These are phyloP conservation scores for Coendou prehensilis DNA, from an alignment of 2,797 vertebrate genomes.

Conservation along the genomic window DNA sequence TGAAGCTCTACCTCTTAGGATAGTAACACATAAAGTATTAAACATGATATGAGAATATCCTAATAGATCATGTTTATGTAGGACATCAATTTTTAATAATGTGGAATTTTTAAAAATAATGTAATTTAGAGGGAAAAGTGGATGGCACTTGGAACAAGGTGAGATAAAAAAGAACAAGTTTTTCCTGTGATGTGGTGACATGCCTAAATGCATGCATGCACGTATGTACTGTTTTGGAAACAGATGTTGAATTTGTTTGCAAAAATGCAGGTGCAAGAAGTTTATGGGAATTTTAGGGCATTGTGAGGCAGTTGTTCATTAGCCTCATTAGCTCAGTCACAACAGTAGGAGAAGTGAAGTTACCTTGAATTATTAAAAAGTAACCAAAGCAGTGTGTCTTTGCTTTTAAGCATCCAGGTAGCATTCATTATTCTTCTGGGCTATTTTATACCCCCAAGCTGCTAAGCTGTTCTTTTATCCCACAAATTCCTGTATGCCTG, in stretches of 20 bases:
- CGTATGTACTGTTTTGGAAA: neutral
- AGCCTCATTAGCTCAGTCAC: conserved; percentile 62
- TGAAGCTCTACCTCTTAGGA: conserved; percentile 50
- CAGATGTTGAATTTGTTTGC: conserved; percentile 75
- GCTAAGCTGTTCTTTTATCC: conserved; percentile 68
- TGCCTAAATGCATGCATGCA: rapidly evolving
- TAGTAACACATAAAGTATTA: neutral
- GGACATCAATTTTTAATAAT: conserved; percentile 21
- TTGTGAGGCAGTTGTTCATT: conserved; percentile 56
- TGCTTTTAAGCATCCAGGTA: conserved; percentile 75
- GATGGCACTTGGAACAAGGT: neutral
- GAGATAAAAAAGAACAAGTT: conserved; percentile 20
- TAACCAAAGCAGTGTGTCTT: conserved; percentile 76
- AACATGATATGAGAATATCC: conserved; percentile 15
- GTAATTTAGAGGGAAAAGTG: neutral
- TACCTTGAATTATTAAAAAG: conserved; percentile 81
- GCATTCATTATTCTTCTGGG: conserved; percentile 55
- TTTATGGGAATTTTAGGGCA: conserved; percentile 76
- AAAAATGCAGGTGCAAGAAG: conserved; percentile 73
- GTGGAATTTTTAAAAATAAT: conserved; percentile 31
- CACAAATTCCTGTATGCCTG: conserved; percentile 35
- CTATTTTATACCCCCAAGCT: conserved; percentile 65
- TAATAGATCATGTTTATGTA: neutral
- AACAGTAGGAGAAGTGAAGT: conserved; percentile 52
- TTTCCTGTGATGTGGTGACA: neutral